Conservation (phyloP, 2,113 vertebrate genomes). For the Mormyrus iriodes region DNA sequence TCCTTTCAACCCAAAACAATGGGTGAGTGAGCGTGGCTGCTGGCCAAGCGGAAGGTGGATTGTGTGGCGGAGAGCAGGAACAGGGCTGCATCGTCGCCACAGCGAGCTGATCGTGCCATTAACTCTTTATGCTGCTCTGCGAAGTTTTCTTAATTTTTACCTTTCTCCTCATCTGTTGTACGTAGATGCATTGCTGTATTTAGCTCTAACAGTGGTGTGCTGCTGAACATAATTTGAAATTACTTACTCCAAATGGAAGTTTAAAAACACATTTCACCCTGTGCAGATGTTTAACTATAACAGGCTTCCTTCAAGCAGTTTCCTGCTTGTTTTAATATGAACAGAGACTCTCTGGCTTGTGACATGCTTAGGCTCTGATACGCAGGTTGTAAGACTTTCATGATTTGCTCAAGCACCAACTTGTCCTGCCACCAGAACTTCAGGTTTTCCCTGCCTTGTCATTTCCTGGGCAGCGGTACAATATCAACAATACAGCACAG, state of each 20-base stretch:
- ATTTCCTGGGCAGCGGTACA: neutral
- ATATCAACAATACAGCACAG: neutral
- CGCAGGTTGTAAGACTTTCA: neutral
- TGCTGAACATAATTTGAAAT: neutral
- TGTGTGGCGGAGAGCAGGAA: slow-evolving; percentile 45
- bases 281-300: neutral
- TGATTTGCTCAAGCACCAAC: neutral
- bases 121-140: neutral
- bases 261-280: neutral
- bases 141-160: neutral
- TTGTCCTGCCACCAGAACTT: neutral
- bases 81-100: slow-evolving; percentile 41
- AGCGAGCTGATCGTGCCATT: slow-evolving; percentile 20
- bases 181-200: neutral
- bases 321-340: neutral
- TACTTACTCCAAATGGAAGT: neutral
- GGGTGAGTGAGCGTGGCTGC: slow-evolving; percentile 42
- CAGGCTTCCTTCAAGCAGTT: neutral
- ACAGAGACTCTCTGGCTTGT: neutral
- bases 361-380: neutral
- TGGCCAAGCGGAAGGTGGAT: slow-evolving; percentile 54
- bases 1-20: slow-evolving; percentile 49
- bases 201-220: neutral
- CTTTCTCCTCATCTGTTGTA: neutral
- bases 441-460: neutral